phyloP scores from a whole-genome alignment of 2,113 vertebrate species.

The Apaloderma vittatum region DNA sequence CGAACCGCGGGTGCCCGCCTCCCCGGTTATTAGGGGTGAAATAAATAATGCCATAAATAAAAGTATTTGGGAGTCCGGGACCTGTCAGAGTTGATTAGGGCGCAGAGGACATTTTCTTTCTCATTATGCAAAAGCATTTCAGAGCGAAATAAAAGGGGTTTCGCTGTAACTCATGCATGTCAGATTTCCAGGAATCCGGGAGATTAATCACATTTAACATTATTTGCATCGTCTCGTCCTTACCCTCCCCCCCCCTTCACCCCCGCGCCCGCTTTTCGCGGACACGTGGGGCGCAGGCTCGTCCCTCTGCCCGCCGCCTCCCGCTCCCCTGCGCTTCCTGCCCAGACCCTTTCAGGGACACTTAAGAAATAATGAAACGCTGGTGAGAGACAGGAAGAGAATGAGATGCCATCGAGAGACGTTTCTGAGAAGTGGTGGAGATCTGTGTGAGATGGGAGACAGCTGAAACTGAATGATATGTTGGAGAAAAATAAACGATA shows the following conservation, averaged over 20 bases:
- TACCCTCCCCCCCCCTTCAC: neutral
- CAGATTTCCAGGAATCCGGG: constrained; percentile 79
- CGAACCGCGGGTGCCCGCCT: neutral
- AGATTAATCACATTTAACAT: constrained; percentile 80
- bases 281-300: constrained; percentile 31
- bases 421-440: constrained; percentile 73
- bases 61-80: constrained; percentile 81
- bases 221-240: constrained; percentile 52
- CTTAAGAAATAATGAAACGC: constrained; percentile 72
- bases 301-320: neutral
- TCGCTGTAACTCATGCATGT: constrained; percentile 78
- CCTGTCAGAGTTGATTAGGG: constrained; percentile 81
- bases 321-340: neutral
- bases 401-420: constrained; percentile 75
- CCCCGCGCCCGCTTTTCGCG: neutral
- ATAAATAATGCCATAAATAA: constrained; percentile 77
- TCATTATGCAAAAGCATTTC: constrained; percentile 81
- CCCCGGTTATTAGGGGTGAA: constrained; percentile 47
- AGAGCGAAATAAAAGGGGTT: constrained; percentile 79
- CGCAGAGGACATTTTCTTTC: constrained; percentile 82
- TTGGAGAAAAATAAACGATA: constrained; percentile 75
- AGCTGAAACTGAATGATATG: constrained; percentile 76
- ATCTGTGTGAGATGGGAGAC: constrained; percentile 68
- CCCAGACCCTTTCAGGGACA: constrained; percentile 61
- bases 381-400: constrained; percentile 64